Evolutionary conservation across 2,797 vertebrate species (phyloP).

Genomic region (Masticophis lateralis): DNA sequence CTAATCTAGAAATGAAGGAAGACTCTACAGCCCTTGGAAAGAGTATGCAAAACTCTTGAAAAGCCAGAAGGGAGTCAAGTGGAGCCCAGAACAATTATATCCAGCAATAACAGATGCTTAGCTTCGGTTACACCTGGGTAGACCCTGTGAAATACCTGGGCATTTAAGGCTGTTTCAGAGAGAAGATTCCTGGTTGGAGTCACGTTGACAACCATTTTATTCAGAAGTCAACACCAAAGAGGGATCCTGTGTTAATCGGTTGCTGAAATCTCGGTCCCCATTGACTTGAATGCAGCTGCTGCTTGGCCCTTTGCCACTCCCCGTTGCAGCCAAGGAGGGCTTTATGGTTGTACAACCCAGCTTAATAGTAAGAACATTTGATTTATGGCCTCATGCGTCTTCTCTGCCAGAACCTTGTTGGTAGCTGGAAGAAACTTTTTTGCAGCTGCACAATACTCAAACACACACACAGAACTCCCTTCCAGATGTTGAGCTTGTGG

Average conservation of each 20-base stretch:
- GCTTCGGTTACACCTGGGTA: background rate
- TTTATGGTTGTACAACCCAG: background rate
- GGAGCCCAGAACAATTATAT: background rate
- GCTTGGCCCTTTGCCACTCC: background rate
- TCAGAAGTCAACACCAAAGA: background rate
- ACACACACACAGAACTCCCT: background rate
- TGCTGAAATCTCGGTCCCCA: background rate
- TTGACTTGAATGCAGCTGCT: background rate
- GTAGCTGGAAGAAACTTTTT: background rate
- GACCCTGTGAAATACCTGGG: background rate
- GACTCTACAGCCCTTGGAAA: background rate
- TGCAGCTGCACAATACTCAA: background rate
- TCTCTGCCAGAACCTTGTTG: background rate
- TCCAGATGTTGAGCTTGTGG: background rate
- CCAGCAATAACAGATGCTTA: background rate
- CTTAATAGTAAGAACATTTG: background rate
- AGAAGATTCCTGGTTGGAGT: background rate
- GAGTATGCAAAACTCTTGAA: background rate
- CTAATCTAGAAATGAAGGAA: background rate
- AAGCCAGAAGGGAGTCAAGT: background rate
- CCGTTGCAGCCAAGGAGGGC: background rate
- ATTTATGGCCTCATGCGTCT: background rate
- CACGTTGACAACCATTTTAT: background rate
- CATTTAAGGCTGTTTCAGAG: background rate
- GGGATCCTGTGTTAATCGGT: background rate